Evolutionary conservation across 2,797 vertebrate genomes (phyloP).

Genomic region (Meriones psammophilus): DNA sequence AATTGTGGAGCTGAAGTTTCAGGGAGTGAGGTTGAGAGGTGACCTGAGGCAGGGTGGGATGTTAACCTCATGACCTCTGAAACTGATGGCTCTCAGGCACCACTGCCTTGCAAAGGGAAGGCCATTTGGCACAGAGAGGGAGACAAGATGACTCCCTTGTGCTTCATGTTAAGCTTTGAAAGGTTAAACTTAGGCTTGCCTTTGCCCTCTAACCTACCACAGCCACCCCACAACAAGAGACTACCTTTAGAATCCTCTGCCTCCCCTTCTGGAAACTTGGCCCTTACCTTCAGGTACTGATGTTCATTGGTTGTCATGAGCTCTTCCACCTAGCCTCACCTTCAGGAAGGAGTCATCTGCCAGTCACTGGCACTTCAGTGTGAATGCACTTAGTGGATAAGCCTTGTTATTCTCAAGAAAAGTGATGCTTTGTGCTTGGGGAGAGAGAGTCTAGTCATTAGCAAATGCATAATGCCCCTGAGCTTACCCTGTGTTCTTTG

Average conservation of each 20-base stretch:
- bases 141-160: constrained; percentile 43
- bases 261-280: constrained; percentile 19
- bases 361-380: neutral
- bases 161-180: constrained; percentile 77
- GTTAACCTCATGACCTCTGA: constrained; percentile 76
- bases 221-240: constrained; percentile 58
- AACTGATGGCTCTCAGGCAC: constrained; percentile 60
- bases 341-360: neutral
- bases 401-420: neutral
- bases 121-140: neutral
- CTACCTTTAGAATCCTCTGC: constrained; percentile 25
- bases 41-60: constrained; percentile 47
- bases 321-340: neutral
- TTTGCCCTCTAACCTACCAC: constrained; percentile 79
- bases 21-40: neutral
- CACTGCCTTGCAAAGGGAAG: constrained; percentile 38
- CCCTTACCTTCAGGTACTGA: neutral
- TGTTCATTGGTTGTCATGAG: neutral
- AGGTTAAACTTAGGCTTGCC: constrained; percentile 76
- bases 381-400: neutral
- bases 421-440: neutral
- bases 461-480: neutral
- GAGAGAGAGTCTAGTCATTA: neutral
- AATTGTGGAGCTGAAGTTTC: constrained; percentile 70
- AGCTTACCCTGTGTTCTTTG: neutral